Base-by-base conservation (phyloP, 92 coral and sea anemone species). In the Actinostola sp. region DNA sequence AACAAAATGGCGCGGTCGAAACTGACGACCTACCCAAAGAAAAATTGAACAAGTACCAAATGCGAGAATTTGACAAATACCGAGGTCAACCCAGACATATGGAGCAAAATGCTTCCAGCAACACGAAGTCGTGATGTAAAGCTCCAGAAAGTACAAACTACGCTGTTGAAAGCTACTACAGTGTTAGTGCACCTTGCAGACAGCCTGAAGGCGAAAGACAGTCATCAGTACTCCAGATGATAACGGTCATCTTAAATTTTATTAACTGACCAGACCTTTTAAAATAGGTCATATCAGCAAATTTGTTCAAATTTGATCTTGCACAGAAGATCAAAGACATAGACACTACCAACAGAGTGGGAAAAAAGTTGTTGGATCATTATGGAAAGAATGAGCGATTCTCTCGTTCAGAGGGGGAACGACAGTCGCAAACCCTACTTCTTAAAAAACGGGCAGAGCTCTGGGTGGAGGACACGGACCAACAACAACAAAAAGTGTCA, bases 1-100 rank as follows among this genome's bases (percentile, higher is more conserved):
- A 79, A 84, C 84, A 80, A 80, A 50, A 72, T 81, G 86, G 86
- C 86, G 24, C 43, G 80, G 23, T 14, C 55, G 13, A 66, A 72
- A 44, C 55, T 27, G 80, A 81, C 17, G 81, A 73, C 70, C 61
- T 51, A 13, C 38, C 66, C 29, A 77, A 66, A 34, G 75, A 77
- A 36, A 81, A 66, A 71, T 76, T 64, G 3, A 74, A 81, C 20
- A 74, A 81, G 68, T 81, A 49, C 67, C 30, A 81, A 73, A 20
- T 81, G 76, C 38, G 81, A 73, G 1, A 73, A 65, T 28, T 41
- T 65, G 14, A 69, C 57, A 26, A 32, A 41, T 52, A 27, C 76
- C 14, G 46, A 81, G 28, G 81, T 81, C 10, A 81, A 73, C 64
- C 76, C 71, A 49, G 81, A 81, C 55, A 81, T 81, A 54, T 72